Base-by-base conservation (phyloP, 2,113 vertebrate genomes). In the Oriolus oriolus region DNA sequence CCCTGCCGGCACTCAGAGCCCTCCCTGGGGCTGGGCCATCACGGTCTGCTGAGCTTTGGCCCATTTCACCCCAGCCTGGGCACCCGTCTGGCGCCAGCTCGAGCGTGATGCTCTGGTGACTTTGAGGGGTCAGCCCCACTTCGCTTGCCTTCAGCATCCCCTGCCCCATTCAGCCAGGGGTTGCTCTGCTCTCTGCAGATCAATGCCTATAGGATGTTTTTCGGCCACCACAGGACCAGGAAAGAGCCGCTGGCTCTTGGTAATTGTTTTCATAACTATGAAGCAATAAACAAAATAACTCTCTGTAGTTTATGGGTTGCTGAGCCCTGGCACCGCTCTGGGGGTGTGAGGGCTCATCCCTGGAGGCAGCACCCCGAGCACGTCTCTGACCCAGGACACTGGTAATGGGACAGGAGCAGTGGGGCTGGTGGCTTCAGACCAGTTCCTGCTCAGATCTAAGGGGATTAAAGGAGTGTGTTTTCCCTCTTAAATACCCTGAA, bases 141-240 rank as follows among this genome's bases (percentile, higher is more conserved):
- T 28, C 0, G 1, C 20, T 42, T 11, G 50, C 54, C 35, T 33
- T 45, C 54, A 18, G 8, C 28, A 20, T 2, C 33, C 50, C 57
- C 30, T 9, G 1, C 10, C 75, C 45, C 54, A 12, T 8, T 30
- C 37, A 85, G 57, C 7, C 85, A 13, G 0, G 17, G 60, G 47
- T 15, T 13, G 8, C 66, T 71, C 44, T 21, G 39, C 24, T 9
- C 57, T 33, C 65, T 0, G 0, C 52, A 24, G 78, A 96, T 94
- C 93, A 37, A 90, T 93, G 61, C 16, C 79, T 90, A 59, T 68
- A 37, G 87, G 83, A 63, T 78, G 85, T n/a, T 74, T 93, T 68
- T 37, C 2, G 0, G 61, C 39, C 2, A 0, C 31, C 44, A 20
- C 0, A 0, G 44, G 31, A 52, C 31, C 0, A 1, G 30, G 21